Evolutionary conservation across 2,113 vertebrate genomes (phyloP), one percentile per base, ranked within the genome.

Genomic region (Chaenogobius annularis): DNA sequence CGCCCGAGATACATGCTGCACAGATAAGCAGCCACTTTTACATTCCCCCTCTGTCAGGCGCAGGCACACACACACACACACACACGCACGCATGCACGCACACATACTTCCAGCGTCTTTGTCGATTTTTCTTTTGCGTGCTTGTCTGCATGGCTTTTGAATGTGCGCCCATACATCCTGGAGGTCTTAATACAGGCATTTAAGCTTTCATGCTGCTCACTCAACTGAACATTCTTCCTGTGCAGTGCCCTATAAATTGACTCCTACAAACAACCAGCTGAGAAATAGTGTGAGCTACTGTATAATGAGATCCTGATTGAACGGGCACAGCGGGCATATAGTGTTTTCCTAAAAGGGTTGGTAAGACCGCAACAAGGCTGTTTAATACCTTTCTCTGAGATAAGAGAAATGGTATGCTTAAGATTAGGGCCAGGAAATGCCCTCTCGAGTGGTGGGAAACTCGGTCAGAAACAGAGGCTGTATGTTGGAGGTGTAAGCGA

Each of bases 371-470:
- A 75, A 48, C 69, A 10, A 43, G 69, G 77, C 78, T 78, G 82
- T 78, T 87, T 85, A 85, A 83, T 83, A 88, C 80, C 84, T 86
- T 86, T 90, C 66, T 40, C 75, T 70, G 12, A 86, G 83, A 86
- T 87, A 87, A 88, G 76, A 86, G 82, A 86, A 75, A 85, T 13
- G 68, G 70, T 72, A 73, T 75, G 87, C 69, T 78, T 40, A 6
- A 80, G 85, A 89, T 88, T 85, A 88, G 76, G 68, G 44, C 40
- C 66, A 83, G 86, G 83, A 88, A 86, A 83, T 68, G 73, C 77
- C 78, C 78, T 90, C 81, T 89, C 80, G 62, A 83, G 82, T 88
- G 83, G 87, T 89, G 88, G 85, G 88, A 90, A 90, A 77, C 72
- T 79, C 31, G 63, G 59, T 12, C 22, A 77, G 80, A 69, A 81